Conservation (phyloP, 2,888 invertebrate genomes). For the Entomobrya multifasciata region DNA sequence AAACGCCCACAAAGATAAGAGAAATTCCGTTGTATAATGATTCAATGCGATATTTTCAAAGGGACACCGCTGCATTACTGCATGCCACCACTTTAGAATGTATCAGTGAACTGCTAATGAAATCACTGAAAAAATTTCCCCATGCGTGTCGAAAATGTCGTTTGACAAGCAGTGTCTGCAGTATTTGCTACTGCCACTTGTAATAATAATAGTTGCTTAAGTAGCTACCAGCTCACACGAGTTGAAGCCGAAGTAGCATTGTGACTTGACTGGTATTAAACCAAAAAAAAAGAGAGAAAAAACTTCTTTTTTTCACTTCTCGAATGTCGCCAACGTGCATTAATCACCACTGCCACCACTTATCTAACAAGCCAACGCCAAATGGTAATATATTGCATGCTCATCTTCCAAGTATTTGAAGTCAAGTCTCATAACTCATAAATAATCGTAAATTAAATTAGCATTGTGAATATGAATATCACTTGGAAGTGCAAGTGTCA, state of each 20-base stretch:
- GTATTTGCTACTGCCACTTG: constrained; percentile 27
- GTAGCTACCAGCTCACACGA: neutral
- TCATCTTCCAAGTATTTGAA: constrained; percentile 7
- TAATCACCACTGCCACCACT: neutral
- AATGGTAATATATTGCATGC: no score
- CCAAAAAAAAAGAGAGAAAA: no score
- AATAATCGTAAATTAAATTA: constrained; percentile 27
- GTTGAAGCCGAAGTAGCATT: constrained; percentile 20
- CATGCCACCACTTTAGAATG: neutral
- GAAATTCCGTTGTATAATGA: constrained; percentile 13
- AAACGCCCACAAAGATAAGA: constrained; percentile 54
- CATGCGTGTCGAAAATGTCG: constrained; percentile 3
- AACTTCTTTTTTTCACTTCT: neutral
- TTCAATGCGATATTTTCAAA: constrained; percentile 32
- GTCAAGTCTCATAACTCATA: constrained; percentile 29
- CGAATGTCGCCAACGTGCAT: neutral
- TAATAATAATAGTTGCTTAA: neutral
- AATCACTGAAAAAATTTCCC: constrained; percentile 44
- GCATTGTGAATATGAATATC: neutral
- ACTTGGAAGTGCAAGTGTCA: constrained; percentile 37
- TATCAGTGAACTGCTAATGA: constrained; percentile 47
- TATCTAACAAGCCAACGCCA: neutral
- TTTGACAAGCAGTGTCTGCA: neutral
- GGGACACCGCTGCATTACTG: constrained; percentile 27
- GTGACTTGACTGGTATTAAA: constrained; percentile 31